Conservation (phyloP, 2,888 invertebrate species). For the Rhingia campestris region DNA sequence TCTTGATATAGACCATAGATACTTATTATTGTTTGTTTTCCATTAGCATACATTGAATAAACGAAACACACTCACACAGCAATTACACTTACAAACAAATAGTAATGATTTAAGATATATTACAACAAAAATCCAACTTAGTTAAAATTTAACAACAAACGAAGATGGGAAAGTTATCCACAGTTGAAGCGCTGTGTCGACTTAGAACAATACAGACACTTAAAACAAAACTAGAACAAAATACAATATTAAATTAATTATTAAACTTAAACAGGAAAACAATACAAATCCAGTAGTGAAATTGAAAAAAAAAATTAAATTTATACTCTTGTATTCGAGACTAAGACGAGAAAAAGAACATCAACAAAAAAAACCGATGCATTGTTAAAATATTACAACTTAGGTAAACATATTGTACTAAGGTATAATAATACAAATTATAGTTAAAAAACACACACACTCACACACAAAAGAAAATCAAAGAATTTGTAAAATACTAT, state of each 20-base stretch:
- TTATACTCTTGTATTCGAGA: slow-evolving; percentile 73
- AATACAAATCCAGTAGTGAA: slow-evolving; percentile 41
- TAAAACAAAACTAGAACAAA: slow-evolving; percentile 38
- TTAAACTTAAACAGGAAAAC: neutral
- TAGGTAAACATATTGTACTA: slow-evolving; percentile 54
- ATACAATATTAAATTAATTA: slow-evolving; percentile 32
- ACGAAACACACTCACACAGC: slow-evolving; percentile 31
- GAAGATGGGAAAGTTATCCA: slow-evolving; percentile 35
- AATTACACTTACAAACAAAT: slow-evolving; percentile 20
- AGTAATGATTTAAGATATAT: slow-evolving; percentile 19
- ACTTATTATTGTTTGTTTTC: slow-evolving; percentile 19
- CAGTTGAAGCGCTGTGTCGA: slow-evolving; percentile 40
- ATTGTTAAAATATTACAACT: slow-evolving; percentile 56
- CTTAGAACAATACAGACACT: slow-evolving; percentile 63
- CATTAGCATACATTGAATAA: slow-evolving; percentile 20
- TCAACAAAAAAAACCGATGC: slow-evolving; percentile 13
- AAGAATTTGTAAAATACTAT: slow-evolving; percentile 59
- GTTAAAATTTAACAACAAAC: slow-evolving; percentile 65
- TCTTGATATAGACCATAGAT: slow-evolving; percentile 12
- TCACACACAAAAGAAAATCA: slow-evolving; percentile 15
- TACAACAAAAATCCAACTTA: slow-evolving; percentile 1
- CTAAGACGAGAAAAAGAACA: slow-evolving; percentile 37
- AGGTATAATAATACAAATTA: slow-evolving; percentile 57
- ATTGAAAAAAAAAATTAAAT: slow-evolving; percentile 60
- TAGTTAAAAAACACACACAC: slow-evolving; percentile 40